Evolutionary conservation across 2,113 vertebrate genomes (phyloP), one percentile per base, ranked within the genome.

Genomic region (Typhlomys cinereus): DNA sequence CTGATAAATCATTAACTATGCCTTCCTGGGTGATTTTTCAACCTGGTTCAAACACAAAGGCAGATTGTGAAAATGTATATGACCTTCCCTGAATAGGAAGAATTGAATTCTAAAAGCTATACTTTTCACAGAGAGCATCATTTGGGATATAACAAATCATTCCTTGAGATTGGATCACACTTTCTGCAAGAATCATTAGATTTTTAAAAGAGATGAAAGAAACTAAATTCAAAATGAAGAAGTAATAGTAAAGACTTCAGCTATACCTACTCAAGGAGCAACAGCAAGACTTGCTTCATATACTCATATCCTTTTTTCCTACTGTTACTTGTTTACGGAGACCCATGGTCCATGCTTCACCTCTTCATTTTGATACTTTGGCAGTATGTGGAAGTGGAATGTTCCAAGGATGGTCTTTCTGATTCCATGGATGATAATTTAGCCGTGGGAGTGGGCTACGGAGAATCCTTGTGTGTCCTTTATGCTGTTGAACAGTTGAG

Each of bases 1-100:
- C 36, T 69, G 70, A 12, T 69, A 82, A 73, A n/a, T 94, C 36
- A 84, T 91, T 89, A 88, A 44, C 34, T n/a, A 31, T 34, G 52
- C 5, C 31, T 15, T 34, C 84, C 8, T n/a, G 39, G 31, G 74
- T 76, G 75, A 84, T n/a, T 89, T 91, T 91, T 88, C 46, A 88
- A 89, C 3, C 7, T 57, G 39, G 50, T 85, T 4, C 46, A 81
- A 87, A 69, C 8, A 81, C 9, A 73, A 87, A 44, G 88, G 61
- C 7, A 52, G 15, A 27, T 81, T 52, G 31, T 44, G 4, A 39
- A 17, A 18, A 66, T 76, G 12, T 20, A 81, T 48, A 66, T 57
- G 21, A 44, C 27, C 46, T 48, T 1, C 15, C 4, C 4, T 50
- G 7, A 12, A 39, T 20, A 20, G 7, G 29, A 80, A 31, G 71